Conservation (phyloP, 2,113 vertebrate species). For the Phaethon lepturus region DNA sequence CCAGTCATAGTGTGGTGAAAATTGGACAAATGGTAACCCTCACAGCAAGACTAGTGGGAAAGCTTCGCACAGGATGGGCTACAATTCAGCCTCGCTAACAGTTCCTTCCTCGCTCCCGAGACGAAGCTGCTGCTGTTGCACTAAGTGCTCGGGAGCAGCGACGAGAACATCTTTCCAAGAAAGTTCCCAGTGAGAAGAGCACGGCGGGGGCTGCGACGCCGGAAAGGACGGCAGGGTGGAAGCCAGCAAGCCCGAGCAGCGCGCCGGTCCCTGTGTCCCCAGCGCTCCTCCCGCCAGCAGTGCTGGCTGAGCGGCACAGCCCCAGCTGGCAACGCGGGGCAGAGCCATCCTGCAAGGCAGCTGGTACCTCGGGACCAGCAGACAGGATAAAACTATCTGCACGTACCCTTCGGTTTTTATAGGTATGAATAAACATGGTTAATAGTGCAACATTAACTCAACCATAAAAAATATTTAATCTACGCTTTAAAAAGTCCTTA, state of each 20-base stretch:
- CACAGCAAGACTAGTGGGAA: background rate
- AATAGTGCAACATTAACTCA: background rate
- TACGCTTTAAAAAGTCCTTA: background rate
- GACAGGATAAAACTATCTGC: background rate
- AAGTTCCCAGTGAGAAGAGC: background rate
- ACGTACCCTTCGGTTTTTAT: background rate
- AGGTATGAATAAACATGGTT: background rate
- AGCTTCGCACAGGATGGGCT: background rate
- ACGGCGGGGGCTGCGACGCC: accelerated
- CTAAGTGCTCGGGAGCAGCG: background rate
- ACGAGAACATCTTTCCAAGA: background rate
- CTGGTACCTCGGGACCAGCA: background rate
- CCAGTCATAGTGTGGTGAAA: background rate
- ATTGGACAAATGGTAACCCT: background rate
- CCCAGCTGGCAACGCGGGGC: accelerated
- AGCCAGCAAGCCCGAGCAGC: accelerated
- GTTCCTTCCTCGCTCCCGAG: background rate
- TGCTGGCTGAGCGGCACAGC: accelerated
- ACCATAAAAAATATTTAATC: background rate
- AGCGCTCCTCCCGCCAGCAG: background rate
- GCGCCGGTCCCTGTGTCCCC: accelerated
- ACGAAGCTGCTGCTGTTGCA: background rate
- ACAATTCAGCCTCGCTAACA: background rate
- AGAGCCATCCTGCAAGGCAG: background rate
- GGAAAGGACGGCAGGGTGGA: accelerated